Base-by-base conservation (phyloP, 2,888 invertebrate species). In the Rhyacophila evoluta region DNA sequence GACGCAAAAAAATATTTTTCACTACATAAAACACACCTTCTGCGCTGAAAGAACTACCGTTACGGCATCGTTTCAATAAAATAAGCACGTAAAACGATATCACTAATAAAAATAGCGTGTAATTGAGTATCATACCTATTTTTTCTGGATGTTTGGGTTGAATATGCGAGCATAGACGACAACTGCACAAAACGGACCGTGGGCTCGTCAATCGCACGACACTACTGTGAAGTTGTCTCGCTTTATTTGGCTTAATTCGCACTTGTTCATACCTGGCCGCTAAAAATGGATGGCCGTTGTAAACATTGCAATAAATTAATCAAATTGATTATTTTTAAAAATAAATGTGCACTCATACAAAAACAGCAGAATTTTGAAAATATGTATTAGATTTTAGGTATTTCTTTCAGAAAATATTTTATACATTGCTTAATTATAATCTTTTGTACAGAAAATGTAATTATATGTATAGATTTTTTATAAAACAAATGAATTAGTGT, bases 151-250 rank as follows among this genome's bases (percentile, higher is more conserved):
- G 55, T 55, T 55, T 55, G 55, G 41, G 55, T 55, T 55, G 55
- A 55, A 55, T 55, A 55, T 55, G 19, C 25, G 8, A 55, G 29
- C 29, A 33, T 33, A n/a, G n/a, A 39, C 55, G 55, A 55, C 55
- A 55, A 55, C 55, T 55, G 19, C 25, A 55, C 55, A 55, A 55
- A 55, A 8, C 55, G 55, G 8, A 2, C 25, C 55, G 55, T 55
- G 55, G 41, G 55, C 15, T 55, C 19, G 55, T 19, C 55, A 55
- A 55, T 55, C 55, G 15, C 55, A 55, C 55, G 55, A 55, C 55
- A 75, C 73, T 67, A 69, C 69, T 12, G 72, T 79, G 79, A 79
- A 79, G 79, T 79, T 79, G 67, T 38, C 39, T 75, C 75, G 72
- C 69, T 55, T 41, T 41, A 33, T 29, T 39, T 41, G 4, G n/a